phyloP scores from a whole-genome alignment of 2,113 vertebrate genomes.

The Anguilla japonica region DNA sequence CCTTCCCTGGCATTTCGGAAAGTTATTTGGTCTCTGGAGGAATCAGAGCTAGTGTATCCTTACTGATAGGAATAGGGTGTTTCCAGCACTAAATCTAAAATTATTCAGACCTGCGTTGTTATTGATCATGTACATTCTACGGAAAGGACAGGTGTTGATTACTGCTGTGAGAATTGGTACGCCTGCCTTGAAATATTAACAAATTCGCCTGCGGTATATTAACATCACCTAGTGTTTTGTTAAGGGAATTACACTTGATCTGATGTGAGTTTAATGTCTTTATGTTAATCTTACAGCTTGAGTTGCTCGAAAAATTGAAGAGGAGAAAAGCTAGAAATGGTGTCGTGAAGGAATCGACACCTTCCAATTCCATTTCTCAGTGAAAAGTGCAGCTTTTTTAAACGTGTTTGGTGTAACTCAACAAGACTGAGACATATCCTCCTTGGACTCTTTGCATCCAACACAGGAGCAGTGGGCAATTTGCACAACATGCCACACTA shows the following conservation, averaged over 20 bases:
- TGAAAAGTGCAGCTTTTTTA: not conserved
- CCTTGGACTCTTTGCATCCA: not conserved
- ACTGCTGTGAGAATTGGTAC: not conserved
- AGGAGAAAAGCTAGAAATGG: not conserved
- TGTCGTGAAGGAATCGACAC: not conserved
- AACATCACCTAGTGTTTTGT: not conserved
- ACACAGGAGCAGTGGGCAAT: not conserved
- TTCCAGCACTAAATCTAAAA: not conserved
- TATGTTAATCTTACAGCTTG: not conserved
- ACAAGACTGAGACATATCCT: not conserved
- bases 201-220: not conserved
- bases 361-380: not conserved
- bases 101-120: not conserved
- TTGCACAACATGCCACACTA: not conserved
- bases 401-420: not conserved
- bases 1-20: constrained; percentile 11
- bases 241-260: not conserved
- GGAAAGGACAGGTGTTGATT: constrained; percentile 1
- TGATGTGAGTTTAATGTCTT: not conserved
- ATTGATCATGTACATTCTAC: not conserved
- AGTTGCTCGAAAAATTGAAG: not conserved
- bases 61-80: not conserved
- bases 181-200: not conserved
- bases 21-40: not conserved
- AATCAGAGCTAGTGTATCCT: not conserved